Evolutionary conservation across 2,797 vertebrate genomes (phyloP).

Genomic region (Yasuhikotakia modesta): DNA sequence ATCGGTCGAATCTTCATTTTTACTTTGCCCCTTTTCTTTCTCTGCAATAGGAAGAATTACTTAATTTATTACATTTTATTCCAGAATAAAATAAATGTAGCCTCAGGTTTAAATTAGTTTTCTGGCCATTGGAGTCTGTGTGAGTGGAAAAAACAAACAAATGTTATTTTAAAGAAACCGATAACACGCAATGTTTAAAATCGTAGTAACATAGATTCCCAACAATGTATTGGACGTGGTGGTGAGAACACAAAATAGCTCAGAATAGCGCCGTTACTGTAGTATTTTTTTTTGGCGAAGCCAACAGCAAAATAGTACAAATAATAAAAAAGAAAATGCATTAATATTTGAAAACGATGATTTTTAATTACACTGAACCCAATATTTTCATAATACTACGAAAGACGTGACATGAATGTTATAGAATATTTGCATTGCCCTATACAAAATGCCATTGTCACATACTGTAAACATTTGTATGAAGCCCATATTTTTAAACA

Average conservation of each 20-base stretch:
- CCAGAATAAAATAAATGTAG: not conserved
- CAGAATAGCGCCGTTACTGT: not conserved
- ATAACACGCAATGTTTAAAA: too few species aligned
- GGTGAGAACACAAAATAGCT: not conserved
- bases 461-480: slow-evolving; percentile 20
- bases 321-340: not conserved
- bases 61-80: not conserved
- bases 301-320: too few species aligned
- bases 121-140: too few species aligned
- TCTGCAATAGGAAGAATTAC: slow-evolving; percentile 73
- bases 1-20: slow-evolving; percentile 92
- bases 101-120: not conserved
- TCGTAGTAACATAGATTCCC: too few species aligned
- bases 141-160: too few species aligned
- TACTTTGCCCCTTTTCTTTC: slow-evolving; percentile 94
- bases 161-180: too few species aligned
- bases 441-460: not conserved
- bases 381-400: not conserved
- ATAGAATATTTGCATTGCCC: not conserved
- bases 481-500: slow-evolving; percentile 27
- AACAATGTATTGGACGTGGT: too few species aligned
- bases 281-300: not conserved
- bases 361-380: not conserved
- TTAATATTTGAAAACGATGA: not conserved
- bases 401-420: not conserved